Evolutionary conservation across 2,797 vertebrate genomes (phyloP), one percentile per base, ranked within the genome.

Genomic region (Tragopan temminckii): DNA sequence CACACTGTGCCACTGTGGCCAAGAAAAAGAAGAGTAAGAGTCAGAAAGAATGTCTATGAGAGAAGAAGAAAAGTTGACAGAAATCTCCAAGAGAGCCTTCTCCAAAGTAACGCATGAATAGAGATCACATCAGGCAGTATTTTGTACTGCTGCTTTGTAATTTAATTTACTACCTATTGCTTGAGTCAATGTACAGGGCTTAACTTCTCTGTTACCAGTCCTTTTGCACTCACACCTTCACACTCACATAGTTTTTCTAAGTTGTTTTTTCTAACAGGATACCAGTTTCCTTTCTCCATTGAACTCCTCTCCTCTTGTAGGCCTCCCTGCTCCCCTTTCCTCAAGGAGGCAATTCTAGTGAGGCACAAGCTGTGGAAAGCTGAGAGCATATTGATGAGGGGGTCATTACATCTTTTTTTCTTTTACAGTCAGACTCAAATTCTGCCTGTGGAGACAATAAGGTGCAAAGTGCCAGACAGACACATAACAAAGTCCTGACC

Each of bases 11-110:
- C 2, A 3, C 17, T 67, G 23, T 62, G 53, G 4, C 69, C 43
- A 79, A 76, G 63, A 79, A 91, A 89, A 71, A 9, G 19, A 50
- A 50, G n/a, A 80, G 71, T 25, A 64, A 63, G 85, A 88, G n/a
- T 38, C 31, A 88, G 53, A n/a, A 24, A 38, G 69, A 82, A 11
- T 33, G 53, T 29, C 24, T 25, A 13, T 43, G 18, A 91, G 46
- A 72, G 33, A 93, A 69, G 36, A 93, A 55, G 67, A 68, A 58
- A 79, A 35, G 27, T 78, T 48, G 67, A 62, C 12, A 72, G 50
- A 64, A 11, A 63, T 76, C 10, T 68, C 43, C 19, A 25, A 55
- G n/a, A 40, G 7, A 61, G 78, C 67, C 18, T 83, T 33, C 40
- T 78, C 23, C 24, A 31, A 63, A 50, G 13, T 35, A 71, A 36